A percentile compares a stretch with the other conserved stretches of the same genome.
phyloP scores from a whole-genome alignment of 2,113 vertebrate genomes.

The Prunella himalayana region DNA sequence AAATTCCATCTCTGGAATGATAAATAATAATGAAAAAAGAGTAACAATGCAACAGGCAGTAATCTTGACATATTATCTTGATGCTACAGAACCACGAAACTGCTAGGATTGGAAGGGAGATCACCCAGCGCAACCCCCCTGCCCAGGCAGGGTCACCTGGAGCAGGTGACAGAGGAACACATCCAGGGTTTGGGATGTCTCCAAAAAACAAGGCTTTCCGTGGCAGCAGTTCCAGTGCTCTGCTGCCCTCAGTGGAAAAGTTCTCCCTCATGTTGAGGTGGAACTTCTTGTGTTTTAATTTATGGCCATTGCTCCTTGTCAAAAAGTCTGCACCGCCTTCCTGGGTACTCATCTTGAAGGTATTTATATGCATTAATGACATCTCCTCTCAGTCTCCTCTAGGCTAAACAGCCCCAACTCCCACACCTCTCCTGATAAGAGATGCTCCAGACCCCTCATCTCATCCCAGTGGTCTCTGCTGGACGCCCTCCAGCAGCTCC shows the following conservation, averaged over 20 bases:
- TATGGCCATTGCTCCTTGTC: not conserved
- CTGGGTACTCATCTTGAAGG: not conserved
- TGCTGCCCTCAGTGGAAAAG: not conserved
- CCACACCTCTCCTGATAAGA: not conserved
- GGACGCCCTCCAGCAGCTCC: not conserved
- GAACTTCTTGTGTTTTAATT: not conserved
- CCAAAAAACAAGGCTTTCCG: not conserved
- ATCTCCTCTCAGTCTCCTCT: not conserved
- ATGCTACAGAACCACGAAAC: fast-evolving
- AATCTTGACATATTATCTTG: fast-evolving
- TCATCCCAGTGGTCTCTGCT: not conserved
- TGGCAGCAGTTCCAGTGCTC: not conserved
- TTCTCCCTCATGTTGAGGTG: no score
- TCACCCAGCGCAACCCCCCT: not conserved
- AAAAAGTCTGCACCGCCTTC: no score
- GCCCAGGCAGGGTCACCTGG: not conserved
- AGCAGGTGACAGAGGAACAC: not conserved
- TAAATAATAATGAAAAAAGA: not conserved
- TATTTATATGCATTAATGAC: not conserved
- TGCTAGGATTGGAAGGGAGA: not conserved
- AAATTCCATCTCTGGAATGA: conserved; percentile 86
- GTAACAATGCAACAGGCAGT: fast-evolving
- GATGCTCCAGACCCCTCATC: not conserved
- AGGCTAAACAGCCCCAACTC: no score
- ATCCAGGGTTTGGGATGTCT: not conserved